Conservation (phyloP, 1,140 invertebrate species). For the Anthonomus grandis region DNA sequence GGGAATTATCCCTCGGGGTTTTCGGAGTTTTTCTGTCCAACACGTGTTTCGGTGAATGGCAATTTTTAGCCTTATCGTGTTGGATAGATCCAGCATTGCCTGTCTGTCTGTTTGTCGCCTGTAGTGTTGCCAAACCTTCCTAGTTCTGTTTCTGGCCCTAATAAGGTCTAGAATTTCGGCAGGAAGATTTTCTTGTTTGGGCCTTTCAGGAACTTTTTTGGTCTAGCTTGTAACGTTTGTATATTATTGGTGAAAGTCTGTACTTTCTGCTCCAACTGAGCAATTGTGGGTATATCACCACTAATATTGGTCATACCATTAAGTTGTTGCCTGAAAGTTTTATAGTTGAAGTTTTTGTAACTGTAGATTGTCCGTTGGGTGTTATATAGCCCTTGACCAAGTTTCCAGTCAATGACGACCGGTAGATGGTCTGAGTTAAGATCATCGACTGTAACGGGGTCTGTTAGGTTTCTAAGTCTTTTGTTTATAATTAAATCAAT, state of each 20-base stretch:
- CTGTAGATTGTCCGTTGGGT: too few species aligned
- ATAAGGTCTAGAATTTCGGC: background rate
- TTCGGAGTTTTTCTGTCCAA: background rate
- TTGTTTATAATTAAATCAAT: slow-evolving; percentile 5
- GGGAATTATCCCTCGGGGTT: background rate
- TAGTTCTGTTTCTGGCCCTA: background rate
- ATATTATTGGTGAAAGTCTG: background rate
- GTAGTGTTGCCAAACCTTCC: slow-evolving; percentile 1
- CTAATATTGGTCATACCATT: background rate
- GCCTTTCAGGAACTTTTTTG: background rate
- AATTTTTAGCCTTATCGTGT: slow-evolving; percentile 1
- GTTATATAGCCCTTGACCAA: background rate
- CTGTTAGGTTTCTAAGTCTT: background rate
- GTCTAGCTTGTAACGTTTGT: background rate
- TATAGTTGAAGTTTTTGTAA: too few species aligned
- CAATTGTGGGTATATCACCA: background rate
- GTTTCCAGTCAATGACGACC: background rate
- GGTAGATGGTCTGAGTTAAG: too few species aligned
- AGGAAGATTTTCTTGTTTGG: background rate
- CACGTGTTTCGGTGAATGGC: background rate
- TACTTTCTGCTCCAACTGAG: background rate
- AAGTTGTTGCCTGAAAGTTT: too few species aligned
- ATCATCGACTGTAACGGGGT: too few species aligned
- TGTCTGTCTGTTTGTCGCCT: background rate
- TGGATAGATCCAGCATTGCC: background rate